Conservation (phyloP, 2,113 vertebrate genomes). For the chimpanzee (Pan troglodytes) region DNA sequence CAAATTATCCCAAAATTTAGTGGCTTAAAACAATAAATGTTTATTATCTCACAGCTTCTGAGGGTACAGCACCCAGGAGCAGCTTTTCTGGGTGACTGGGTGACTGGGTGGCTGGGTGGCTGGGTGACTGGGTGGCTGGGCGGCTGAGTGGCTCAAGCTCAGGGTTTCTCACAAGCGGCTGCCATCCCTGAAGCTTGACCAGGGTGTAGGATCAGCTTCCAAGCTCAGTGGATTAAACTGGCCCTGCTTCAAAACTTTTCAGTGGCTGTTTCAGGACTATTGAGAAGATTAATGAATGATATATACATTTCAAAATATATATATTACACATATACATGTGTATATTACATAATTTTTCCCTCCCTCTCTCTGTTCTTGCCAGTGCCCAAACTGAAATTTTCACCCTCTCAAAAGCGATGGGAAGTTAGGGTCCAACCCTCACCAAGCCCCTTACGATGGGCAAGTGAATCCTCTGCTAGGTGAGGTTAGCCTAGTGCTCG, state of each 20-base stretch:
- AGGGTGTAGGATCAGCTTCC: background rate
- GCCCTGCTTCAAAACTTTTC: background rate
- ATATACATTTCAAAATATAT: no score
- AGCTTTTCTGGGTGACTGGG: background rate
- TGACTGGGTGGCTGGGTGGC: no score
- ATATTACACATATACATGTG: background rate
- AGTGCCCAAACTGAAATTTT: background rate
- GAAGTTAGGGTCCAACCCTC: background rate
- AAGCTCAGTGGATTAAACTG: background rate
- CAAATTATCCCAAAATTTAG: background rate
- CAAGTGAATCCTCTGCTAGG: background rate
- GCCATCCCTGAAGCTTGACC: background rate
- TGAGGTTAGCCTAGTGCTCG: background rate
- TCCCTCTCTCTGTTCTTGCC: background rate
- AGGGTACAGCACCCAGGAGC: no score
- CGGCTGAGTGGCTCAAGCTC: background rate
- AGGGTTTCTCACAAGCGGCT: rapidly evolving
- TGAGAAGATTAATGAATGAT: background rate
- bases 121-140: background rate
- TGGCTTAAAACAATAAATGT: no score
- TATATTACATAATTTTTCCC: background rate
- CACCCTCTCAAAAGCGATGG: background rate
- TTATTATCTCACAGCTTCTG: background rate
- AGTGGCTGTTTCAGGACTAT: background rate
- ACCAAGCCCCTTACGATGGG: background rate